Evolutionary conservation across 2,888 invertebrate species (phyloP).

Genomic region (Frankliniella fusca): DNA sequence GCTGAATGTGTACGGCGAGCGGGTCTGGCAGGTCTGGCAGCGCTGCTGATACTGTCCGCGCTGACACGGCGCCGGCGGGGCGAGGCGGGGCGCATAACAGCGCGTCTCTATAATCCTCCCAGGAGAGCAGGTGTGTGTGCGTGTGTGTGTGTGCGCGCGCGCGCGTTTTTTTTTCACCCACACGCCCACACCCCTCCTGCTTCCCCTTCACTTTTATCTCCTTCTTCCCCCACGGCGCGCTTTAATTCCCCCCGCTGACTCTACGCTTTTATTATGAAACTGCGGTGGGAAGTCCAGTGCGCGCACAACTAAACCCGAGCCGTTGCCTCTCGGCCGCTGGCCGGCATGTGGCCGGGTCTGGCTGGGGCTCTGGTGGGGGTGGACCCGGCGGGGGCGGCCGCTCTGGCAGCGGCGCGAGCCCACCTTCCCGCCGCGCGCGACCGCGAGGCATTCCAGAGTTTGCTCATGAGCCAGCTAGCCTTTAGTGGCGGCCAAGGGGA

Average conservation of each 20-base stretch:
- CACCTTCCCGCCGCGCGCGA: no score
- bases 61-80: background rate
- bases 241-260: conserved; percentile 18
- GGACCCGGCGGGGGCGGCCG: no score
- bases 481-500: no score
- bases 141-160: no score
- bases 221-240: background rate
- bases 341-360: background rate
- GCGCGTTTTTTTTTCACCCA: background rate
- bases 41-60: no score
- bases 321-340: background rate
- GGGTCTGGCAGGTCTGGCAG: no score
- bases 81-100: background rate
- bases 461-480: no score
- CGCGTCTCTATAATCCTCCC: background rate
- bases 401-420: no score
- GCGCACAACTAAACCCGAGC: background rate
- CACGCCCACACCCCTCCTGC: background rate
- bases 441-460: no score
- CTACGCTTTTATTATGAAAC: background rate
- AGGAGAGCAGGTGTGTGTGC: no score
- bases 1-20: no score
- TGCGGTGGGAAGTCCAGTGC: background rate
- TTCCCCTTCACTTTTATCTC: background rate
- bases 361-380: background rate